Conservation (phyloP, 2,797 vertebrate species). For the Meda fulgida region DNA sequence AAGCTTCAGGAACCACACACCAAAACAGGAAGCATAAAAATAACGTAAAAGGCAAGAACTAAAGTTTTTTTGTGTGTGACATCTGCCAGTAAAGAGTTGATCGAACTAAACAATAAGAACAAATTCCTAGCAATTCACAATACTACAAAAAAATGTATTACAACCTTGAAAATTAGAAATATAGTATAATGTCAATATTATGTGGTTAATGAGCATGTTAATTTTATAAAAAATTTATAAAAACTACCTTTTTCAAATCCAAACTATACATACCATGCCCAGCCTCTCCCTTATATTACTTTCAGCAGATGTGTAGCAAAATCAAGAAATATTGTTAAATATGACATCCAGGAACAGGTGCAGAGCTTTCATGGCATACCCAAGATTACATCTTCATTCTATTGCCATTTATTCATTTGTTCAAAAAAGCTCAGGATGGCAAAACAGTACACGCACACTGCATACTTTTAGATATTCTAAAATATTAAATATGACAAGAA, state of each 20-base stretch:
- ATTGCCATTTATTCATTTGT: constrained; percentile 4
- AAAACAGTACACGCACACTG: not conserved
- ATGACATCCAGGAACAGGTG: constrained; percentile 36
- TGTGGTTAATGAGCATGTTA: not conserved
- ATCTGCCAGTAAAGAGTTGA: not conserved
- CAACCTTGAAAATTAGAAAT: not conserved
- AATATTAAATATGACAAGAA: not conserved
- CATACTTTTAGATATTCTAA: not conserved
- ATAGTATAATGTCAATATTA: not conserved
- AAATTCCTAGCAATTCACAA: not conserved
- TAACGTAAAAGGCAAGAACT: constrained; percentile 42
- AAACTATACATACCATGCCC: not conserved
- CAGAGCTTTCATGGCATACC: constrained; percentile 27
- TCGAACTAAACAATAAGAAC: constrained; percentile 11
- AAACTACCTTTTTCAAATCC: not conserved
- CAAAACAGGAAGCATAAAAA: constrained; percentile 62
- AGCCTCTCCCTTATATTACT: not conserved
- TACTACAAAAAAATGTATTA: not conserved
- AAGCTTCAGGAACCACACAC: constrained; percentile 56
- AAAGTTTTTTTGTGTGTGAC: constrained; percentile 24
- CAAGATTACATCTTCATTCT: not conserved
- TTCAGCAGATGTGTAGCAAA: constrained; percentile 13
- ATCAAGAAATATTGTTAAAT: constrained; percentile 1
- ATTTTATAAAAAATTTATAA: not conserved
- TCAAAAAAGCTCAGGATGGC: not conserved